Conservation (phyloP, 2,888 invertebrate species). For the Camponotus fellah region DNA sequence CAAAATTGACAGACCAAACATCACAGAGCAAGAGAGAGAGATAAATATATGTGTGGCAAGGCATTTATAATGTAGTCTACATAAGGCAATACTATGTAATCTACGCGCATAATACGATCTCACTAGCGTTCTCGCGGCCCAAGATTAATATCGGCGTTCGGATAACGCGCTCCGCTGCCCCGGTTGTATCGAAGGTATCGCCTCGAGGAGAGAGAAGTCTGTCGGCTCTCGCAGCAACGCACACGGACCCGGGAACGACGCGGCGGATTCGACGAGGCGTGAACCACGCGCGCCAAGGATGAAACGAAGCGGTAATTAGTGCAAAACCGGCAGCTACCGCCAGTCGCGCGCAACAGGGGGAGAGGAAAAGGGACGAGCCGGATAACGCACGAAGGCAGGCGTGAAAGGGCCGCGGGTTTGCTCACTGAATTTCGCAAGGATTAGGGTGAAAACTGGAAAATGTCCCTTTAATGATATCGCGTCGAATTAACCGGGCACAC, state of each 20-base stretch:
- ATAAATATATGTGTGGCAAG: background rate
- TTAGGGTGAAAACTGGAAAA: slow-evolving; percentile 86
- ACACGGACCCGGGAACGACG: slow-evolving; percentile 64
- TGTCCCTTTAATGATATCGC: slow-evolving; percentile 85
- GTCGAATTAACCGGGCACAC: slow-evolving; percentile 81
- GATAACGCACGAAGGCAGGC: slow-evolving; percentile 83
- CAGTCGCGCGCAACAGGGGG: slow-evolving; percentile 64
- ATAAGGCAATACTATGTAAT: slow-evolving; percentile 32
- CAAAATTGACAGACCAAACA: slow-evolving; percentile 50
- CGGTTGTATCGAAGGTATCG: slow-evolving; percentile 52
- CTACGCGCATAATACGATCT: slow-evolving; percentile 35
- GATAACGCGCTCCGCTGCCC: slow-evolving; percentile 56
- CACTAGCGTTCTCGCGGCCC: slow-evolving; percentile 28
- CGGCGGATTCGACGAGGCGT: slow-evolving; percentile 77
- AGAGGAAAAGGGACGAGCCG: slow-evolving; percentile 75
- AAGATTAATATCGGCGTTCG: slow-evolving; percentile 53
- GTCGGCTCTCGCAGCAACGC: slow-evolving; percentile 41
- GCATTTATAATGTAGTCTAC: slow-evolving; percentile 29
- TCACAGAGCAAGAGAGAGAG: background rate
- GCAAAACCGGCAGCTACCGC: slow-evolving; percentile 78
- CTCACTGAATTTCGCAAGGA: slow-evolving; percentile 85
- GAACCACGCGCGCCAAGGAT: slow-evolving; percentile 80
- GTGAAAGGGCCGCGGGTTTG: slow-evolving; percentile 83
- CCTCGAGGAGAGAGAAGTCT: slow-evolving; percentile 46
- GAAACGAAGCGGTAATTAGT: slow-evolving; percentile 85